A percentile compares a stretch with the other conserved stretches of the same genome.
Evolutionary conservation across 2,113 vertebrate genomes (phyloP).

Genomic region (Platysteira castanea): DNA sequence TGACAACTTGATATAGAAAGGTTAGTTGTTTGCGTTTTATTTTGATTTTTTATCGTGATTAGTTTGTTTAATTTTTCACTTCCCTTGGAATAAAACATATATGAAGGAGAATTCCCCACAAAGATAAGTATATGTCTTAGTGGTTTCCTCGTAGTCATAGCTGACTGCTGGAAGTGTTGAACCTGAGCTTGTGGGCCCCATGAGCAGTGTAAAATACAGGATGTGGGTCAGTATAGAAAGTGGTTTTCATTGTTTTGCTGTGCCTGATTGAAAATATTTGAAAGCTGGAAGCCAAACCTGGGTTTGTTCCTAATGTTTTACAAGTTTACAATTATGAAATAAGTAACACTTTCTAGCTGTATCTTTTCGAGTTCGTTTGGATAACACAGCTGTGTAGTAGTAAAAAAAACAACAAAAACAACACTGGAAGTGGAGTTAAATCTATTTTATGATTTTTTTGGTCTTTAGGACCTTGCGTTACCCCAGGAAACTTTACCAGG

Average conservation of each 20-base stretch:
- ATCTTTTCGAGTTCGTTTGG: background rate
- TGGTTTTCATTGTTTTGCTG: background rate
- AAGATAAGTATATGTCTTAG: background rate
- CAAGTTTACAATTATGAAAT: background rate
- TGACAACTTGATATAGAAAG: background rate
- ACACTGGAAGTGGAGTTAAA: background rate
- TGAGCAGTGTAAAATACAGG: background rate
- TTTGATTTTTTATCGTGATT: background rate
- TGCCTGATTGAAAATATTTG: background rate
- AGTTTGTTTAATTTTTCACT: background rate
- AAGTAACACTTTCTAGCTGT: background rate
- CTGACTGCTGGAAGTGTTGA: background rate
- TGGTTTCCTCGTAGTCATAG: background rate
- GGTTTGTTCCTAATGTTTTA: background rate
- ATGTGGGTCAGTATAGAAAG: background rate
- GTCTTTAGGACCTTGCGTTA: background rate
- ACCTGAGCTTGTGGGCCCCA: rapidly evolving
- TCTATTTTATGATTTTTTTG: background rate
- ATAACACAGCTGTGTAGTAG: background rate
- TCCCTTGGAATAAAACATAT: background rate
- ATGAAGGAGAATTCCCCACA: background rate
- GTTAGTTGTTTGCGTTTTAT: background rate
- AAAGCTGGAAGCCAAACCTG: background rate
- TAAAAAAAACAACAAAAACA: background rate
- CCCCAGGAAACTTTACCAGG: background rate